phyloP scores from a whole-genome alignment of 2,797 vertebrate genomes.

The Coracias cyanogaster region DNA sequence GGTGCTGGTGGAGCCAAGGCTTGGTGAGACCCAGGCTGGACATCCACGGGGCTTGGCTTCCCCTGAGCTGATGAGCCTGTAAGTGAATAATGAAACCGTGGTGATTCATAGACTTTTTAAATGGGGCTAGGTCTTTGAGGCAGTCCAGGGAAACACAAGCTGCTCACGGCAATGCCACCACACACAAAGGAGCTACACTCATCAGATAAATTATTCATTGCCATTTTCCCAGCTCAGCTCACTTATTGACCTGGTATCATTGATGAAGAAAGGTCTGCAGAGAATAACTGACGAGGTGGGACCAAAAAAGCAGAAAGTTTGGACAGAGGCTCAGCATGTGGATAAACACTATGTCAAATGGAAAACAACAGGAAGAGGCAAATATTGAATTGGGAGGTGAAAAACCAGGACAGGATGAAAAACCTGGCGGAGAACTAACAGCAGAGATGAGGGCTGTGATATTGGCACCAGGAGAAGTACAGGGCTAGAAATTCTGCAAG shows the following conservation, averaged over 20 bases:
- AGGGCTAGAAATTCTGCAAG: neutral
- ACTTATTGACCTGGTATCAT: neutral
- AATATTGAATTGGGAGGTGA: neutral
- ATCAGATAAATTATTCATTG: neutral
- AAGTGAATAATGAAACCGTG: neutral
- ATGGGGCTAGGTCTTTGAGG: neutral
- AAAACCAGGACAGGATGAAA: neutral
- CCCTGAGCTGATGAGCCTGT: neutral
- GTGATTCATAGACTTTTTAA: neutral
- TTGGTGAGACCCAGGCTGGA: neutral
- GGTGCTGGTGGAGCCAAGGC: neutral
- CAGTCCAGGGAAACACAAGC: slow-evolving; percentile 6
- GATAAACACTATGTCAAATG: neutral
- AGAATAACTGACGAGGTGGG: neutral
- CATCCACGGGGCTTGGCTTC: neutral
- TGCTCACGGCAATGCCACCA: neutral
- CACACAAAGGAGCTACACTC: neutral
- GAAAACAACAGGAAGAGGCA: neutral
- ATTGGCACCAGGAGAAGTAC: neutral
- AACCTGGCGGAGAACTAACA: neutral
- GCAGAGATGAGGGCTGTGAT: neutral
- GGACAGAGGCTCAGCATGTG: neutral
- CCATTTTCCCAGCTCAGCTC: neutral
- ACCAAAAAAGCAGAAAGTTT: neutral
- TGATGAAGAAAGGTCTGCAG: neutral